Evolutionary conservation across 2,113 vertebrate species (phyloP).

Genomic region (Mohoua ochrocephala): DNA sequence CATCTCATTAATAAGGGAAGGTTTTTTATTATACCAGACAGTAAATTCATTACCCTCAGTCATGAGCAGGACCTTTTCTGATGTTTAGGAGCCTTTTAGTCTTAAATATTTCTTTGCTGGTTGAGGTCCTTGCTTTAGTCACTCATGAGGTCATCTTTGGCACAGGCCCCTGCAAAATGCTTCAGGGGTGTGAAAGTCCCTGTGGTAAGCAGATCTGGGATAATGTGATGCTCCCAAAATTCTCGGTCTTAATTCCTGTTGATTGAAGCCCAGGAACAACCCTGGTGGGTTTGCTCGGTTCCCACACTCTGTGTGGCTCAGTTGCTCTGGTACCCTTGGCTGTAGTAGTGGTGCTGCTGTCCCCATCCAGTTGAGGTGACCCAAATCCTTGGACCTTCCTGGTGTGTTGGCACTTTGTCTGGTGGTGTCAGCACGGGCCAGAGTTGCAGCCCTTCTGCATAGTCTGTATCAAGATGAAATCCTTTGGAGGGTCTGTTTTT

Average conservation of each 20-base stretch:
- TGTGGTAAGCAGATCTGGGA: neutral
- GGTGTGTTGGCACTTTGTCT: neutral
- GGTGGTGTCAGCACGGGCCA: neutral
- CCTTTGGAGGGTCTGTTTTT: neutral
- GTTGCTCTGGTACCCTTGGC: neutral
- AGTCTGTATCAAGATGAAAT: neutral
- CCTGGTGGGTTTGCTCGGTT: neutral
- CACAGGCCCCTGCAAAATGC: neutral
- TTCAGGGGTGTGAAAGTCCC: neutral
- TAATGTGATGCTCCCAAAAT: neutral
- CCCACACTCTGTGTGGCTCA: rapidly evolving
- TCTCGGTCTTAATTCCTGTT: neutral
- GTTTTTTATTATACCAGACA: neutral
- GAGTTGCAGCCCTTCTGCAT: neutral
- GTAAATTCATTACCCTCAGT: neutral
- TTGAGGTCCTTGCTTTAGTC: neutral
- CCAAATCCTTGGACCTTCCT: neutral
- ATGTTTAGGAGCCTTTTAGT: neutral
- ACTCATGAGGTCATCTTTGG: neutral
- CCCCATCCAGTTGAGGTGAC: neutral
- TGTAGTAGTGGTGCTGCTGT: neutral
- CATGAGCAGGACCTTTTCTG: neutral
- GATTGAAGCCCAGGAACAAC: neutral
- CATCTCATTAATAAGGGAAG: neutral
- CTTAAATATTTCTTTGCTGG: neutral